phyloP scores from a whole-genome alignment of 2,797 vertebrate species.

The Sebastes goodei region DNA sequence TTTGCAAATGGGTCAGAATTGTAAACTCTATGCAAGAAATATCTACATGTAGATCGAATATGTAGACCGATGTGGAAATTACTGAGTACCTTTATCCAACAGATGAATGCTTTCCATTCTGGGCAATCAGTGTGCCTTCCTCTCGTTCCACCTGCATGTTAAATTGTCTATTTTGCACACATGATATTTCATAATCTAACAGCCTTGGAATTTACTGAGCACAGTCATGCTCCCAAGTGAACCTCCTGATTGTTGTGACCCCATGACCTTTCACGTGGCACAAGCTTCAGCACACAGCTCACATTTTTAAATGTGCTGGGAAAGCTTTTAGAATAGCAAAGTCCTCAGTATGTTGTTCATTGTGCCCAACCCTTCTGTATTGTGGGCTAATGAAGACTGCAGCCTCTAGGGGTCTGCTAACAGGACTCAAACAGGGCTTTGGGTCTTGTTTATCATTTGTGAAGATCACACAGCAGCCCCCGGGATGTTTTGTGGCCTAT shows the following conservation, averaged over 20 bases:
- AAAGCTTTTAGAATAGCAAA: neutral
- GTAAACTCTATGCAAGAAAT: neutral
- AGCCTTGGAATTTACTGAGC: neutral
- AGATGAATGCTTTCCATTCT: neutral
- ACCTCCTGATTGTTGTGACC: neutral
- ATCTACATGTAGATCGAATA: neutral
- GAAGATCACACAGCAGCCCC: conserved; percentile 27
- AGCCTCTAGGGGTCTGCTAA: neutral
- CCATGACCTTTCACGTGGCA: neutral
- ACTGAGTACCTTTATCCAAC: neutral
- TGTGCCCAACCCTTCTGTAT: neutral
- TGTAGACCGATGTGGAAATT: neutral
- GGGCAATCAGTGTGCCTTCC: neutral
- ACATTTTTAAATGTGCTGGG: neutral
- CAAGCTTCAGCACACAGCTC: neutral
- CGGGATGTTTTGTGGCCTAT: neutral
- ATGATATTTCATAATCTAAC: neutral
- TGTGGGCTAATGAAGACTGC: neutral
- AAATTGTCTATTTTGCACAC: neutral
- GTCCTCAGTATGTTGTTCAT: neutral
- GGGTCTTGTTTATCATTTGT: conserved; percentile 7
- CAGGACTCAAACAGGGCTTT: neutral
- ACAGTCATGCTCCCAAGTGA: neutral
- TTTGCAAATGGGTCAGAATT: neutral
- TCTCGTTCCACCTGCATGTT: neutral